Evolutionary conservation across 2,797 vertebrate genomes (phyloP).

Genomic region (Vultur gryphus): DNA sequence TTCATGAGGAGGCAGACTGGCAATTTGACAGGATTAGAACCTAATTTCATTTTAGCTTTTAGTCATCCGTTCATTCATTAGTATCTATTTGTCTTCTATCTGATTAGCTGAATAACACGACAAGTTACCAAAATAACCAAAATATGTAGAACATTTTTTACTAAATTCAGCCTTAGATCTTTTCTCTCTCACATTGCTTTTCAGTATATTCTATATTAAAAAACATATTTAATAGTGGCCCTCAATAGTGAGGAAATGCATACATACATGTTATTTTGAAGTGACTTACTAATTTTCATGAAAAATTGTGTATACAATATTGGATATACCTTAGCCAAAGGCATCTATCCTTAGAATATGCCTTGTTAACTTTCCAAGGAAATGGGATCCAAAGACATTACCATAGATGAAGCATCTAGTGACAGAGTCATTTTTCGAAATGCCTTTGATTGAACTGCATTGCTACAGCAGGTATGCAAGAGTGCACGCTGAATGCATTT

Average conservation of each 20-base stretch:
- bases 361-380: slow-evolving; percentile 41
- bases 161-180: not conserved
- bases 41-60: not conserved
- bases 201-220: not conserved
- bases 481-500: slow-evolving; percentile 32
- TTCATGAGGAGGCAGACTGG: not conserved
- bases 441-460: slow-evolving; percentile 1
- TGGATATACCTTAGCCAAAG: not conserved
- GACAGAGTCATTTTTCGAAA: not conserved
- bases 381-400: slow-evolving; percentile 20
- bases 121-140: not conserved
- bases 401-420: not conserved
- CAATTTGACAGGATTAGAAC: not conserved
- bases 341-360: slow-evolving; percentile 28
- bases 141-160: not conserved
- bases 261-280: not conserved
- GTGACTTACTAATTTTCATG: not conserved
- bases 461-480: slow-evolving; percentile 15
- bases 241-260: not conserved
- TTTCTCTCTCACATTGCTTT: not conserved
- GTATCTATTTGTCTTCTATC: not conserved
- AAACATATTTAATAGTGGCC: not conserved
- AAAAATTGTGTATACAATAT: not conserved
- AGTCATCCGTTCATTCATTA: not conserved
- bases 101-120: not conserved